phyloP scores from a whole-genome alignment of 1,140 invertebrate genomes.

The Drosophila hydei region DNA sequence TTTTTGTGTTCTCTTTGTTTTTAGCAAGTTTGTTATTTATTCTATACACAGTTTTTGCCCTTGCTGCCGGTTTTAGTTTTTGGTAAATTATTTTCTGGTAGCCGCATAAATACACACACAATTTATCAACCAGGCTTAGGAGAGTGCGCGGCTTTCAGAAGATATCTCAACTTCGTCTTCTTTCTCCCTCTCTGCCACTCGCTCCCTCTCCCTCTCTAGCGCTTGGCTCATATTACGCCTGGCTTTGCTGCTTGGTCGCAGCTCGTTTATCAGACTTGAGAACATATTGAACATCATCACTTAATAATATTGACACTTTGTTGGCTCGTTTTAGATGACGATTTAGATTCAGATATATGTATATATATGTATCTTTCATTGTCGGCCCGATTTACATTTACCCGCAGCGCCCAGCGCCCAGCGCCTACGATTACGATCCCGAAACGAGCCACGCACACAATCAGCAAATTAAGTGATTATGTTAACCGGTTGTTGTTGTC shows the following conservation, averaged over 20 bases:
- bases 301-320: constrained; percentile 80
- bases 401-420: not conserved
- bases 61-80: constrained; percentile 70
- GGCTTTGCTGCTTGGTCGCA: constrained; percentile 11
- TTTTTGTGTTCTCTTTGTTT: constrained; percentile 33
- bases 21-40: constrained; percentile 47
- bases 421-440: constrained; percentile 59
- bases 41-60: constrained; percentile 58
- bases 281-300: constrained; percentile 71
- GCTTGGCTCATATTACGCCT: constrained; percentile 5
- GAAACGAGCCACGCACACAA: constrained; percentile 68
- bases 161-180: constrained; percentile 38
- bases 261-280: constrained; percentile 72
- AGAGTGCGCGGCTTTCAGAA: constrained; percentile 21
- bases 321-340: constrained; percentile 2
- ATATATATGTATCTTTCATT: constrained; percentile 1
- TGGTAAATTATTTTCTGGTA: constrained; percentile 75
- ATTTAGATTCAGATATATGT: constrained; percentile 19
- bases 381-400: constrained; percentile 16
- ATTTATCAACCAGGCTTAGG: constrained; percentile 76
- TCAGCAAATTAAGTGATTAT: constrained; percentile 81
- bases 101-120: constrained; percentile 73
- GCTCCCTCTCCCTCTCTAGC: not conserved
- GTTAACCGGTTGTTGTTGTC: constrained; percentile 66
- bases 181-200: constrained; percentile 18